Evolutionary conservation across 2,113 vertebrate species (phyloP), one percentile per base, ranked within the genome.

Genomic region (Macquaria australasica): DNA sequence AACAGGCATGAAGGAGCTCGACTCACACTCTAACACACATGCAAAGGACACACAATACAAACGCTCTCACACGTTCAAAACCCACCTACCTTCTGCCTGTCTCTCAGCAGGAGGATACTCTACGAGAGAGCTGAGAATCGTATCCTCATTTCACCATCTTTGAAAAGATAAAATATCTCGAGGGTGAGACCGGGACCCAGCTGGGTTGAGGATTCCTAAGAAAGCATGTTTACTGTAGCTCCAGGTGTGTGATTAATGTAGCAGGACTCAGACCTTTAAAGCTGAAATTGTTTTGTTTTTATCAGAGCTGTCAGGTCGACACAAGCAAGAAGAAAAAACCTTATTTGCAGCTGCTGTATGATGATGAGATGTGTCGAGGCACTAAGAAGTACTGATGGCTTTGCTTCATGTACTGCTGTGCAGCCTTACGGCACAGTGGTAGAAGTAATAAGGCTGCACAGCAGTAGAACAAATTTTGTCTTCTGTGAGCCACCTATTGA

Each of bases 41-140:
- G 80, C 85, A 87, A 60, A 72, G 76, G 56, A 91, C 83, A 60
- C 90, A 86, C 89, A 89, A 93, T 84, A 70, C 71, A 82, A 77
- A 82, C 83, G 25, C 86, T 90, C 91, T 90, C 89, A 87, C 87
- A 81, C 88, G 43, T 89, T 91, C 77, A 85, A 78, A 94, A 77
- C 91, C 92, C 93, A 93, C 93, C 93, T 92, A 94, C 94, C 88
- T 90, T 91, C 93, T 90, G 91, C 85, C 86, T 69, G 88, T 89
- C 87, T 92, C 87, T 88, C 89, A 73, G 85, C 84, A 84, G 77
- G 71, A 85, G 69, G 73, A 89, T 63, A 85, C 86, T 82, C 83
- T 69, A 73, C 48, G 41, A 82, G 63, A 51, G 75, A 80, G 77
- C 78, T 53, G 79, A 87, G 59, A 85, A 82, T 75, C 64, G 43